Base-by-base conservation (phyloP, 2,888 invertebrate genomes). In the Polyommatus iphigenia region DNA sequence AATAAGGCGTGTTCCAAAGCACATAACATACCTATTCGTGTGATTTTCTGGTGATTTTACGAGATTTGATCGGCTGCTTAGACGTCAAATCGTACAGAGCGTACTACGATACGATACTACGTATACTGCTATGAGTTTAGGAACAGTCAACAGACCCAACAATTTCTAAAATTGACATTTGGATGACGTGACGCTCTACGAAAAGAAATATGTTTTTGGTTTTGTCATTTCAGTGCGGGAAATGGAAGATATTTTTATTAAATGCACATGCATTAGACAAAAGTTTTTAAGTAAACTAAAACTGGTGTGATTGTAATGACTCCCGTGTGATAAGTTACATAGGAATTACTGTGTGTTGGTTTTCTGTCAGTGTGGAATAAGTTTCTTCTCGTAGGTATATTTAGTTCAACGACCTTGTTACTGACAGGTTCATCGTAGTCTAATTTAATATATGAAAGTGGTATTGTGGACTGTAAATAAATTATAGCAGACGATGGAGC, bases 401-500 rank as follows among this genome's bases (percentile, higher is more conserved):
- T 93, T 93, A 93, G 94, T 94, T 94, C 94, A 94, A 90, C 92
- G 94, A 94, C 94, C 94, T 94, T 94, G 93, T 92, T 94, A 89
- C 93, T 94, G 94, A 93, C 94, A 94, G 94, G 94, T 93, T 92
- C 93, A 93, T 93, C 92, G 90, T 91, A 85, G 90, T 90, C 90
- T 89, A 88, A 90, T 90, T 86, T 90, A 86, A 88, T 91, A 88
- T 90, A 93, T 89, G 91, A 93, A 91, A 93, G 92, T 92, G 90
- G 87, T 90, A 84, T 83, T 85, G 85, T 87, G 88, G 84, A 86
- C 85, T 85, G 87, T 87, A 89, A 87, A 87, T 88, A 85, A 85
- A 85, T 86, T 87, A 83, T 84, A 85, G 84, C 84, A 82, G 84
- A 91, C 85, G 88, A 94, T 94, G 94, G 94, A 94, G 88, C 92